Conservation (phyloP, 1,140 invertebrate genomes). For the Hylyphantes graminicola region DNA sequence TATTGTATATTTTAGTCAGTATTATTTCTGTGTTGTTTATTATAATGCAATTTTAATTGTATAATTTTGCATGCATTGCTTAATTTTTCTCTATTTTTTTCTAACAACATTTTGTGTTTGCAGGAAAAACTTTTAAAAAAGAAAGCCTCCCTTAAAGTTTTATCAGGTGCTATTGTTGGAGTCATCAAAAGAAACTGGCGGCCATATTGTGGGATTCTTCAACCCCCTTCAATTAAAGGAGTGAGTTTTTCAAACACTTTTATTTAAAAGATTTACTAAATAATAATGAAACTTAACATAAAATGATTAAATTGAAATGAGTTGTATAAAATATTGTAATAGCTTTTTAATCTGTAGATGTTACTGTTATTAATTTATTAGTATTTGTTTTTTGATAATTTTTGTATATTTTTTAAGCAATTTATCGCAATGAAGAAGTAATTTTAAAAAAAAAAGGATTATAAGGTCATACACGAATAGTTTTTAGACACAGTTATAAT, state of each 20-base stretch:
- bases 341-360: too few relatives aligned
- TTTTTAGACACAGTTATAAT: too few relatives aligned
- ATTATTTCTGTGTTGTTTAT: background rate
- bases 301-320: too few relatives aligned
- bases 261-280: background rate
- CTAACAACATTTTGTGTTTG: background rate
- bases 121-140: constrained; percentile 50
- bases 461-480: too few relatives aligned
- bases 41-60: background rate
- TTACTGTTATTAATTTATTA: too few relatives aligned
- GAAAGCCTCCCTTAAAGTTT: constrained; percentile 69
- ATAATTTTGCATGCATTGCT: background rate
- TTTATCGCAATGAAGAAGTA: too few relatives aligned
- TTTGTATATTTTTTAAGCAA: too few relatives aligned
- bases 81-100: background rate
- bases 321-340: too few relatives aligned
- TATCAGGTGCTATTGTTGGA: constrained; percentile 91
- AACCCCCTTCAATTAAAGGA: constrained; percentile 81
- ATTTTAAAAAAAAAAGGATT: too few relatives aligned
- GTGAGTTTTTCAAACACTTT: constrained; percentile 66
- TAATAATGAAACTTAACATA: too few relatives aligned
- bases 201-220: constrained; percentile 95
- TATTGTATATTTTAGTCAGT: background rate
- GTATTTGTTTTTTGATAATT: too few relatives aligned
- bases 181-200: constrained; percentile 97